Base-by-base conservation (phyloP, 1,140 invertebrate genomes). In the Phortica variegata region DNA sequence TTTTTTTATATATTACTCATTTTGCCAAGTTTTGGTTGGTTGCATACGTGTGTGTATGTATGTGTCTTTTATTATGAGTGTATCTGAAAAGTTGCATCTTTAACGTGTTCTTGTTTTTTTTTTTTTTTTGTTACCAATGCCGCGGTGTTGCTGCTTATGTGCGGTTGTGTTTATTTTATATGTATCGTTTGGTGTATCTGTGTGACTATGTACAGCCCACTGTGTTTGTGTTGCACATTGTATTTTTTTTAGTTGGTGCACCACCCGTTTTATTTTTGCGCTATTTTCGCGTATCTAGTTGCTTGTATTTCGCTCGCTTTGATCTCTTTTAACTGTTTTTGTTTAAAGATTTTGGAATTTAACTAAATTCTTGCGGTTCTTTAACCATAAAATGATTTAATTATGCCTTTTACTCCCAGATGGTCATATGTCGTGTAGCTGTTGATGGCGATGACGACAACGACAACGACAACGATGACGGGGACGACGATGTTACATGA, bases 191-290 rank as follows among this genome's bases (percentile, higher is more conserved):
- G 16, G n/a, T 40, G 31, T 46, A 10, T 39, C 3, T 49, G 32
- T 56, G 46, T 46, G 29, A n/a, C n/a, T n/a, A n/a, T n/a, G n/a
- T n/a, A n/a, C n/a, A n/a, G n/a, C n/a, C n/a, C n/a, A n/a, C n/a
- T 38, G 8, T 49, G 18, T 53, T 38, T 61, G 33, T 50, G 52
- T 49, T 66, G 52, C 49, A 49, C 56, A 61, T 53, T 52, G 43
- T 20, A 23, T 49, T 23, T 56, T 46, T 52, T 23, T 42, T 51
- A 54, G 26, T 26, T 9, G 15, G 2, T 32, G 8, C 13, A 48
- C 44, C 62, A 66, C 50, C 62, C 62, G 62, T 66, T 66, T 52
- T 13, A 58, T 26, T 68, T 63, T 68, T 57, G 38, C 38, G 43
- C 49, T 68, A 54, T 66, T 66, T 68, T 58, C 18, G 56, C 48